Evolutionary conservation across 2,888 invertebrate genomes (phyloP), one percentile per base, ranked within the genome.

Genomic region (Xanthia icteritia): DNA sequence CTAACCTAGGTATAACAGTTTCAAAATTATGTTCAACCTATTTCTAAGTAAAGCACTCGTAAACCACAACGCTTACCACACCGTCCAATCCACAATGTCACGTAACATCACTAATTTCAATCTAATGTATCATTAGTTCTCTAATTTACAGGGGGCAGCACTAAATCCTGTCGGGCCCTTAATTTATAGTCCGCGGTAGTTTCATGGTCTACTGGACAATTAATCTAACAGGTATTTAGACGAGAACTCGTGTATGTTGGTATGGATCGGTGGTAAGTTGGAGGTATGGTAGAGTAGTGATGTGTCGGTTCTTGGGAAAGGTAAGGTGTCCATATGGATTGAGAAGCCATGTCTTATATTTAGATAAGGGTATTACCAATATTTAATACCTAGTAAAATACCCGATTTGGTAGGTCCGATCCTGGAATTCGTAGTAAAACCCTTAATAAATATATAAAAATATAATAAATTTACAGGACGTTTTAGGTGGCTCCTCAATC

Each of bases 51-150:
- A 2, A 54, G 1, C 27, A 51, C 20, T 63, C 4, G 15, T 51
- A 31, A 23, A 36, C 56, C 36, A 23, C 0, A 0, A 15, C n/a
- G 60, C 2, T 23, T 6, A 27, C 63, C 23, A 56, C 27, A 9
- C 2, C 2, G 6, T 48, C 61, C n/a, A 45, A 61, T 48, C 61
- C 0, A 39, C 13, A 27, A 45, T 23, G 71, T 82, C 77, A 73
- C 54, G 65, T 66, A 2, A 77, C 68, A 69, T 84, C 77, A 77
- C 81, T 86, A 84, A 88, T 88, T 87, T 83, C 81, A 85, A 84
- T 82, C 82, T 86, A 86, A 86, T 88, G 86, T 85, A 86, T 86
- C 87, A 89, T 90, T 88, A 88, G 76, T 73, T 63, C 75, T 86
- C 84, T 89, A 89, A 88, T 89, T 89, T 86, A 85, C 77, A 77